phyloP scores from a whole-genome alignment of 2,113 vertebrate genomes.

The Prochilodus magdalenae region DNA sequence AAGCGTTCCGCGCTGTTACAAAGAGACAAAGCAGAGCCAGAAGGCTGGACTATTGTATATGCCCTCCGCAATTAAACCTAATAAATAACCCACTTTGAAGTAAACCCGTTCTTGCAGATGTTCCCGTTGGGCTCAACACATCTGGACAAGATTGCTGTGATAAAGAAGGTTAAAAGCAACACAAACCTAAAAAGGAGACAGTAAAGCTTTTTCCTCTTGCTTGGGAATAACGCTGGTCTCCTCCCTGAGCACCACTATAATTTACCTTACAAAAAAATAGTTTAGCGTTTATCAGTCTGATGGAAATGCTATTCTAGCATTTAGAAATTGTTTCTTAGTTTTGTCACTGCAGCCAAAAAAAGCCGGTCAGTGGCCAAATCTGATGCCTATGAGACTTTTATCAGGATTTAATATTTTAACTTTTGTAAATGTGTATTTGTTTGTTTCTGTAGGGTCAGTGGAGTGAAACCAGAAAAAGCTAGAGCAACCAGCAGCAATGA shows the following conservation, averaged over 20 bases:
- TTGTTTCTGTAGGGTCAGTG: background rate
- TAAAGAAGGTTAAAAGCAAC: background rate
- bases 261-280: background rate
- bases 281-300: background rate
- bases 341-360: background rate
- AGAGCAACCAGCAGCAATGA: background rate
- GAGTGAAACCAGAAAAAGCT: background rate
- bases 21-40: conserved; percentile 22
- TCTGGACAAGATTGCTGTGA: background rate
- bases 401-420: background rate
- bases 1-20: conserved; percentile 34
- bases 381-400: background rate
- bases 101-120: background rate
- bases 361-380: background rate
- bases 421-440: background rate
- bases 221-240: background rate
- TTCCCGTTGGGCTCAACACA: background rate
- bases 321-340: background rate
- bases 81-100: background rate
- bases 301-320: background rate
- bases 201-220: background rate
- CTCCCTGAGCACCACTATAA: background rate
- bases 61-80: conserved; percentile 2
- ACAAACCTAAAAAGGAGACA: background rate
- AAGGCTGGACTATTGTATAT: conserved; percentile 1